Evolutionary conservation across 2,888 invertebrate genomes (phyloP).

Genomic region (Candidula unifasciata): DNA sequence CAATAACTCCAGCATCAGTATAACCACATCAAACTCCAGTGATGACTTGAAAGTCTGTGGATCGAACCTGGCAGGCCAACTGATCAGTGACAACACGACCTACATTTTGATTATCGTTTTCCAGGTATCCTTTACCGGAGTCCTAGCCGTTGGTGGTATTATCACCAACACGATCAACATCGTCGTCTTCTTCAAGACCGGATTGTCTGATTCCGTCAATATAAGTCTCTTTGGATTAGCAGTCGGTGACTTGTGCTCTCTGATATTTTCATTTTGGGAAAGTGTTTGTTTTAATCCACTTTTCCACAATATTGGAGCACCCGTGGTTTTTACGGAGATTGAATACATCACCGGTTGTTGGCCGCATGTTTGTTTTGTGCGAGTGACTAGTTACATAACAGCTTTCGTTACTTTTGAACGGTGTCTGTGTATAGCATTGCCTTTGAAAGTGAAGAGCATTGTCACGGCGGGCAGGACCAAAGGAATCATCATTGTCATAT

Average conservation of each 20-base stretch:
- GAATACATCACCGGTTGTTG: slow-evolving; percentile 79
- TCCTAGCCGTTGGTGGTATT: slow-evolving; percentile 17
- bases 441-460: slow-evolving; percentile 29
- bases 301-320: slow-evolving; percentile 77
- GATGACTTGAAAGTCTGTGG: background rate
- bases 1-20: background rate
- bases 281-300: slow-evolving; percentile 39
- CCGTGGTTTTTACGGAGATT: slow-evolving; percentile 93
- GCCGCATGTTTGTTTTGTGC: slow-evolving; percentile 37
- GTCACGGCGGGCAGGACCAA: slow-evolving; percentile 27
- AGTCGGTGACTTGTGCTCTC: slow-evolving; percentile 25
- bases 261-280: slow-evolving; percentile 28
- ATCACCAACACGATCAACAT: slow-evolving; percentile 40
- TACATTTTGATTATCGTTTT: slow-evolving; percentile 11
- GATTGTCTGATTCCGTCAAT: slow-evolving; percentile 36
- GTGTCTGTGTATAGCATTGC: slow-evolving; percentile 35
- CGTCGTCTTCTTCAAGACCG: slow-evolving; percentile 29
- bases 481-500: background rate
- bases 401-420: slow-evolving; percentile 42
- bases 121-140: slow-evolving; percentile 15
- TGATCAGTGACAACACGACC: slow-evolving; percentile 11
- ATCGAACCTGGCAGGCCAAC: slow-evolving; percentile 2
- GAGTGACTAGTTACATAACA: slow-evolving; percentile 31
- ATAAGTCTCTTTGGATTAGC: slow-evolving; percentile 25
- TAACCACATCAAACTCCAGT: background rate